phyloP scores from a whole-genome alignment of 2,888 invertebrate genomes.

The Trissolcus brochymenae region DNA sequence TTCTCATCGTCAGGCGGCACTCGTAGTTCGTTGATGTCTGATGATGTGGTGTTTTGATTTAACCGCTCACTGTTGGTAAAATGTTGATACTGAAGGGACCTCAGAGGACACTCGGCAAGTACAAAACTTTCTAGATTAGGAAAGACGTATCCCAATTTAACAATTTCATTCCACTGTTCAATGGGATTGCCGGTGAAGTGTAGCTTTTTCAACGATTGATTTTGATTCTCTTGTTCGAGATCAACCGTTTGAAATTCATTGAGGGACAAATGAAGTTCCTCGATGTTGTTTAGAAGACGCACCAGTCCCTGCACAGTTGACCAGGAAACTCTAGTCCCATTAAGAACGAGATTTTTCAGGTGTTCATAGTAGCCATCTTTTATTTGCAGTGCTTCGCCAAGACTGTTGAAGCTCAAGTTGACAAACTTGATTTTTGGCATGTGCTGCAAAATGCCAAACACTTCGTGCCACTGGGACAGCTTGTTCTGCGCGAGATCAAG shows the following conservation, averaged over 20 bases:
- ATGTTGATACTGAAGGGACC: conserved; percentile 76
- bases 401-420: conserved; percentile 92
- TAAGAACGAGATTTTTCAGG: conserved; percentile 86
- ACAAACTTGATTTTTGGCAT: conserved; percentile 94
- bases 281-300: conserved; percentile 85
- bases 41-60: conserved; percentile 7
- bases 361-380: conserved; percentile 73
- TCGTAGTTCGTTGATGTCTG: background rate
- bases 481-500: conserved; percentile 96
- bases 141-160: conserved; percentile 89
- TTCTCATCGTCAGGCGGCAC: conserved; percentile 62
- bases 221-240: conserved; percentile 78
- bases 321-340: conserved; percentile 93
- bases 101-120: conserved; percentile 89
- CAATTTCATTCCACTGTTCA: conserved; percentile 89
- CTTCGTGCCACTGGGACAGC: conserved; percentile 91
- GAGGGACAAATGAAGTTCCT: conserved; percentile 94
- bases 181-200: conserved; percentile 93
- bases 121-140: conserved; percentile 90
- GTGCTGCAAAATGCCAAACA: conserved; percentile 90
- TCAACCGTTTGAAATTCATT: conserved; percentile 90
- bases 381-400: conserved; percentile 83
- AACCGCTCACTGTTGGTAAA: conserved; percentile 61
- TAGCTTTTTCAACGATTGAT: conserved; percentile 85
- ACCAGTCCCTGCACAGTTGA: conserved; percentile 86